phyloP scores from a whole-genome alignment of 2,888 invertebrate species.

The Pollenia griseotomentosa region DNA sequence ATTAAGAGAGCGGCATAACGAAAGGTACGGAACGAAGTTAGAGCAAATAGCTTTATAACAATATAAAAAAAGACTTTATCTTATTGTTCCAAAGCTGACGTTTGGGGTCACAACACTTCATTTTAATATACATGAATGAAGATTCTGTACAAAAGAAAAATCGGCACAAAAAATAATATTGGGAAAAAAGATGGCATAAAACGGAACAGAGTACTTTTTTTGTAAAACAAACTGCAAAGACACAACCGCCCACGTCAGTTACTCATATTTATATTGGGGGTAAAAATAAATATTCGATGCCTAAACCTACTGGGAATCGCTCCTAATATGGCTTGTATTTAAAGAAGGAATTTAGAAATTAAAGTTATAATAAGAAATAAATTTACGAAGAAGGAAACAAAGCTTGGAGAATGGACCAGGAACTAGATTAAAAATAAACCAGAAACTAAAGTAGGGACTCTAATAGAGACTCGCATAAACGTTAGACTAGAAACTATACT shows the following conservation, averaged over 20 bases:
- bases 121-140: constrained; percentile 50
- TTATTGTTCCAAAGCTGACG: constrained; percentile 63
- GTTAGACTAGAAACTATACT: too few relatives aligned
- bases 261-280: not conserved
- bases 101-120: constrained; percentile 73
- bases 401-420: too few relatives aligned
- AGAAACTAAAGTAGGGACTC: too few relatives aligned
- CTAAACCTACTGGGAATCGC: too few relatives aligned
- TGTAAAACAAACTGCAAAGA: constrained; percentile 10
- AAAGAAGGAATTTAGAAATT: too few relatives aligned
- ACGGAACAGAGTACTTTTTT: constrained; percentile 19
- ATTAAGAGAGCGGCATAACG: not conserved
- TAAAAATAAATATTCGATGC: too few relatives aligned
- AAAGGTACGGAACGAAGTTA: not conserved
- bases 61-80: constrained; percentile 59
- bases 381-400: too few relatives aligned
- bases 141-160: constrained; percentile 19
- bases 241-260: constrained; percentile 35
- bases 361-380: too few relatives aligned
- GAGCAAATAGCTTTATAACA: constrained; percentile 46
- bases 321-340: too few relatives aligned
- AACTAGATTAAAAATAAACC: too few relatives aligned
- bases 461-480: too few relatives aligned
- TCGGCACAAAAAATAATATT: constrained; percentile 10
- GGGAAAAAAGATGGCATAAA: constrained; percentile 29